Base-by-base conservation (phyloP, 2,113 vertebrate genomes). In the Platichthys stellatus region DNA sequence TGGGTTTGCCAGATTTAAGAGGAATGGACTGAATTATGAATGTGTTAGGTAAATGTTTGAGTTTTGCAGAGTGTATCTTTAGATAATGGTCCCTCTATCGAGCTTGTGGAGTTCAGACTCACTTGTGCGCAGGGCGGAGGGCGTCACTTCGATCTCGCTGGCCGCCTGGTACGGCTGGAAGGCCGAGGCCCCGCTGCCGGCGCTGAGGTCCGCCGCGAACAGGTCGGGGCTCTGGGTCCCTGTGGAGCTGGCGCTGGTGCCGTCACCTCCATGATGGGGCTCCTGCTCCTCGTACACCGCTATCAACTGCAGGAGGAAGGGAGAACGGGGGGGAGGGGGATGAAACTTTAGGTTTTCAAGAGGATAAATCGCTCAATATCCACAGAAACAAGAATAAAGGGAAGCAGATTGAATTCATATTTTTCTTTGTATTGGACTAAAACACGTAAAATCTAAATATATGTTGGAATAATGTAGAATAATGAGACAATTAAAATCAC, bases 131-230 rank as follows among this genome's bases (percentile, higher is more conserved):
- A 99, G 96, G 65, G 96, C 97, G 0, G 97, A 97, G 0, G 97
- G 97, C 0, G 98, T 99, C 92, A 99, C 98, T 89, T 99, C 98
- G 65, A 99, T 99, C 93, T 99, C 98, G 81, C 97, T 97, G 83
- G 96, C 93, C 18, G 92, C 94, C 95, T 97, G 97, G 76, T 98
- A 99, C 58, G 97, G 96, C 74, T 96, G 96, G 81, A 98, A 98
- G 86, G 97, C 97, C 0, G 97, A 98, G 15, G 86, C 62, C 0
- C 74, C 83, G 1, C 89, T 80, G 51, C 87, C 82, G 0, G 80
- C 67, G 2, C 92, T 94, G 61, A 97, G 93, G 78, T 98, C 96
- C 86, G 71, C 69, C 2, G 87, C 86, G 60, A 98, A 98, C 61
- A 98, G 95, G 80, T 99, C 98, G 0, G 98, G 98, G 82, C 98